Conservation (phyloP, 2,888 invertebrate genomes). For the Rhamnusium bicolor region DNA sequence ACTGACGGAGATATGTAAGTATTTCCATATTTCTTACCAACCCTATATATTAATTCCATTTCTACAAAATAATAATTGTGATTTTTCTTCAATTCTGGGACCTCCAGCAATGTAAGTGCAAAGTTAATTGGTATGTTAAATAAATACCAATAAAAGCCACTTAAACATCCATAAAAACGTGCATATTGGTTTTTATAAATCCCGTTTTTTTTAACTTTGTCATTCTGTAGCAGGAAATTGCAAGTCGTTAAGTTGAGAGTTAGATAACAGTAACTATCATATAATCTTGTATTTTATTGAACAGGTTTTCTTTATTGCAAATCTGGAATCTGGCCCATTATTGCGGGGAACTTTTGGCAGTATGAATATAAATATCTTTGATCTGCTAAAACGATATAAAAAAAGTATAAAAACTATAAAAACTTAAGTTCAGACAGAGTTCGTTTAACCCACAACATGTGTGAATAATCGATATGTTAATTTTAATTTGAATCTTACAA, state of each 20-base stretch:
- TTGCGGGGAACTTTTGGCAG: slow-evolving; percentile 16
- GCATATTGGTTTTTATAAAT: neutral
- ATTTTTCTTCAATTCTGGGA: neutral
- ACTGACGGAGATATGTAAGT: too few species aligned
- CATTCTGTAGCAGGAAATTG: neutral
- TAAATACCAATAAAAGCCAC: neutral
- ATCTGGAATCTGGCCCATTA: slow-evolving; percentile 13
- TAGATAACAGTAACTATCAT: slow-evolving; percentile 48
- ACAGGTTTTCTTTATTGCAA: slow-evolving; percentile 40
- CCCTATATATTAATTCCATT: too few species aligned
- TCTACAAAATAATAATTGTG: too few species aligned
- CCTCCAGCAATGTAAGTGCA: neutral
- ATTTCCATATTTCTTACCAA: too few species aligned
- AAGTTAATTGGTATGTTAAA: neutral
- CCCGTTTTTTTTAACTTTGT: neutral
- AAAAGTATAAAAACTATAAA: neutral
- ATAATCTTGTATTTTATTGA: slow-evolving; percentile 40
- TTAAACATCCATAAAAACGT: neutral
- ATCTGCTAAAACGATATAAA: neutral
- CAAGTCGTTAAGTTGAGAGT: slow-evolving; percentile 16
- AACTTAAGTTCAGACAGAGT: neutral
- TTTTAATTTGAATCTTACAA: neutral
- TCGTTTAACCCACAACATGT: neutral
- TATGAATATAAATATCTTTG: neutral
- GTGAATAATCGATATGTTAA: neutral